Conservation (phyloP, 2,113 vertebrate genomes). For the Callionymus lyra region DNA sequence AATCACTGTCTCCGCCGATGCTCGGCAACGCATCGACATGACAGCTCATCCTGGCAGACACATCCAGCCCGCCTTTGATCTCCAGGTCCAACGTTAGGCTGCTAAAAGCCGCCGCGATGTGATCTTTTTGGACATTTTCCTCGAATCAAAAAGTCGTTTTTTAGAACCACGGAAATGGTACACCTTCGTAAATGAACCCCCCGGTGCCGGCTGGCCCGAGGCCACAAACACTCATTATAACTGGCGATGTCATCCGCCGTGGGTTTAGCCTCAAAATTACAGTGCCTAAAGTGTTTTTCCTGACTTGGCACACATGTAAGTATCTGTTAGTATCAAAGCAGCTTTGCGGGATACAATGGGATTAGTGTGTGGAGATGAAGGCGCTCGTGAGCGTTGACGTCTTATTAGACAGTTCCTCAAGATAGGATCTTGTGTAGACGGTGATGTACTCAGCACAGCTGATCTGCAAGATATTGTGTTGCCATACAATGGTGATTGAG, state of each 20-base stretch:
- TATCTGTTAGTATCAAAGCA: conserved; percentile 54
- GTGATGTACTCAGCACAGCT: conserved; percentile 11
- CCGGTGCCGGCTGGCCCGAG: conserved; percentile 20
- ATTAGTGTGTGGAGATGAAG: conserved; percentile 46
- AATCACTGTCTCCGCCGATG: conserved; percentile 30
- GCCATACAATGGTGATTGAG: no score
- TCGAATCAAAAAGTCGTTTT: conserved; percentile 11
- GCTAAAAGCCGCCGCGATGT: no score
- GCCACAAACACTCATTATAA: conserved; percentile 60
- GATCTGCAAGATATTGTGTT: conserved; percentile 1
- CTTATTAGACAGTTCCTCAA: conserved; percentile 31
- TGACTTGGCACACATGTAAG: conserved; percentile 53
- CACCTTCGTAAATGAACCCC: conserved; percentile 24
- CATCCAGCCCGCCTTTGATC: conserved; percentile 22
- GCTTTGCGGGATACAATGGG: conserved; percentile 47
- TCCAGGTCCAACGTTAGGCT: no score
- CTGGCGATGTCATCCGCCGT: conserved; percentile 44
- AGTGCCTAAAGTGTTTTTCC: conserved; percentile 50
- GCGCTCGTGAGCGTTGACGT: conserved; percentile 31
- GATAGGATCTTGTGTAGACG: conserved; percentile 35
- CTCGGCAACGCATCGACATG: conserved; percentile 17
- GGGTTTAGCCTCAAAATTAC: conserved; percentile 53
- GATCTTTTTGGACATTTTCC: no score
- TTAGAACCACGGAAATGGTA: conserved; percentile 31
- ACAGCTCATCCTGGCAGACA: conserved; percentile 15